These are phyloP conservation scores for Amblyornis subalaris DNA, from an alignment of 2,113 vertebrate species.

Conservation along the genomic window DNA sequence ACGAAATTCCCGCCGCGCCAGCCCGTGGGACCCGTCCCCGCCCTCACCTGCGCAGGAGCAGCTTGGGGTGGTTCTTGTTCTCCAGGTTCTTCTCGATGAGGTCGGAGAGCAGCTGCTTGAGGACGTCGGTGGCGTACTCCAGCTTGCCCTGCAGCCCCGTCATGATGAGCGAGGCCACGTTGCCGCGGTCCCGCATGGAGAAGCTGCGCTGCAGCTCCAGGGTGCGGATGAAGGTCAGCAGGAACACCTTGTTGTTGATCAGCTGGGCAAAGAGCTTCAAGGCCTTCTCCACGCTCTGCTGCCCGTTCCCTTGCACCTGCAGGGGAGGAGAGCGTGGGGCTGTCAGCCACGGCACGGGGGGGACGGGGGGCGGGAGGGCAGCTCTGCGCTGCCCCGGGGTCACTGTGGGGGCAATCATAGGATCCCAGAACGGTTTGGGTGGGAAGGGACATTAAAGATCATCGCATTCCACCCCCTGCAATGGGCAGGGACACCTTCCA, in stretches of 20 bases:
- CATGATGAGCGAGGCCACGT: slow-evolving; percentile 98
- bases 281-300: slow-evolving; percentile 94
- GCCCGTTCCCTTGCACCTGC: slow-evolving; percentile 93
- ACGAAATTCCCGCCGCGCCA: not conserved
- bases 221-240: slow-evolving; percentile 95
- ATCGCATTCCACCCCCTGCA: not conserved
- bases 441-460: not conserved
- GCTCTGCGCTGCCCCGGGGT: fast-evolving
- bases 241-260: slow-evolving; percentile 98
- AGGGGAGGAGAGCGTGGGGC: fast-evolving
- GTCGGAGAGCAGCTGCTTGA: slow-evolving; percentile 94
- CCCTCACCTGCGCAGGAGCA: slow-evolving; percentile 89
- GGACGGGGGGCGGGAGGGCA: fast-evolving
- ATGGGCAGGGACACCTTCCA: not conserved
- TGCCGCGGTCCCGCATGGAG: slow-evolving; percentile 97
- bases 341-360: fast-evolving
- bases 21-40: fast-evolving
- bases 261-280: slow-evolving; percentile 96
- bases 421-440: not conserved
- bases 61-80: slow-evolving; percentile 98
- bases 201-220: slow-evolving; percentile 95
- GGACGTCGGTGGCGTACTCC: slow-evolving; percentile 95
- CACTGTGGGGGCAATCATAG: not conserved
- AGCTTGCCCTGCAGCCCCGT: slow-evolving; percentile 92
- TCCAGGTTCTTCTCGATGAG: slow-evolving; percentile 98